Evolutionary conservation across 2,888 invertebrate species (phyloP).

Genomic region (Rotaria macrura): DNA sequence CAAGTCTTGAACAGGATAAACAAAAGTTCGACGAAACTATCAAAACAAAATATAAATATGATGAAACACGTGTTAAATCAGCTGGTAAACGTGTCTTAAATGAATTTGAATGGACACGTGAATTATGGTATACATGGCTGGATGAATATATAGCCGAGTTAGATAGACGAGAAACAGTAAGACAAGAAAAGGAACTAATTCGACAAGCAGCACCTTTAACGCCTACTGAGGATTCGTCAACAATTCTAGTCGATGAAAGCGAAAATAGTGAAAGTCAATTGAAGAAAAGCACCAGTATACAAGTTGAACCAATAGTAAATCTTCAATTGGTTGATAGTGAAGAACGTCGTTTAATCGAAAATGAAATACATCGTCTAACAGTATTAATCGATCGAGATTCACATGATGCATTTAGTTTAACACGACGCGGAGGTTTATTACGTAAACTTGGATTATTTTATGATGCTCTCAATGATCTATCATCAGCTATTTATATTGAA

Average conservation of each 20-base stretch:
- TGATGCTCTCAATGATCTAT: slow-evolving; percentile 29
- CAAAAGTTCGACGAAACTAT: slow-evolving; percentile 18
- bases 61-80: not conserved
- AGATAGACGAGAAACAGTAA: not conserved
- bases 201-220: not conserved
- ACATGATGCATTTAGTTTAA: slow-evolving; percentile 23
- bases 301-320: slow-evolving; percentile 22
- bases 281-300: not conserved
- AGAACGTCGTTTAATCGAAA: slow-evolving; percentile 22
- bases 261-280: not conserved
- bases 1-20: slow-evolving; percentile 19
- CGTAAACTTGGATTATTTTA: slow-evolving; percentile 29
- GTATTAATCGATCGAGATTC: slow-evolving; percentile 10
- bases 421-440: slow-evolving; percentile 27
- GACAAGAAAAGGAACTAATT: not conserved
- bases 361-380: slow-evolving; percentile 25
- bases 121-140: slow-evolving; percentile 49
- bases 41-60: slow-evolving; percentile 1
- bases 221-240: not conserved
- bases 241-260: not conserved
- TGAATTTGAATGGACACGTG: slow-evolving; percentile 45
- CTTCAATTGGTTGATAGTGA: slow-evolving; percentile 16
- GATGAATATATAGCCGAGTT: slow-evolving; percentile 44
- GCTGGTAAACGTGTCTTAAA: slow-evolving; percentile 35
- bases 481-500: slow-evolving; percentile 26